Base-by-base conservation (phyloP, 2,888 invertebrate species). In the Phragmatobia fuliginosa region DNA sequence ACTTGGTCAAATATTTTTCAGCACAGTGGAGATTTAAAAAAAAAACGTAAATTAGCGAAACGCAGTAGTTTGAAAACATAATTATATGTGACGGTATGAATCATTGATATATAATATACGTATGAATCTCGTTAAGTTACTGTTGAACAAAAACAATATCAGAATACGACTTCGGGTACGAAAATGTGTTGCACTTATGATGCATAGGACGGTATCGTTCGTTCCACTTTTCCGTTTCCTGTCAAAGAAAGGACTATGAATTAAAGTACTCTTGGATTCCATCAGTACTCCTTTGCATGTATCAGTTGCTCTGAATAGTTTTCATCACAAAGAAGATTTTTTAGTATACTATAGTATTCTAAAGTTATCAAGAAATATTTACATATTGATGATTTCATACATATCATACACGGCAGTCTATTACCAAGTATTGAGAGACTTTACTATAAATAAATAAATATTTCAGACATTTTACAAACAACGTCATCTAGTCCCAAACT, bases 81-180 rank as follows among this genome's bases (percentile, higher is more conserved):
- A 4, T 21, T 45, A n/a, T 49, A n/a, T n/a, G n/a, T 0, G 8
- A 45, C 7, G 21, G 1, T 21, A 45, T 21, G 8, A 45, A 45
- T 45, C 45, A 45, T n/a, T n/a, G n/a, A n/a, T n/a, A n/a, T n/a
- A n/a, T n/a, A n/a, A n/a, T n/a, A n/a, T n/a, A n/a, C n/a, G 21
- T 21, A 18, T 41, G n/a, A n/a, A n/a, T 45, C 7, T 45, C 45
- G n/a, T 11, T 0, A 11, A 11, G n/a, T 49, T 3, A 49, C 16
- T 21, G 21, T 10, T 49, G n/a, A 49, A 49, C n/a, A 7, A 32
- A n/a, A 56, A 70, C 38, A 10, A 16, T 59, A 25, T 28, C 77
- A 78, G 84, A 88, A 84, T 88, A 87, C 2, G 75, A 31, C 56
- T 33, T 38, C 75, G 77, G 74, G 81, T 77, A 80, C 74, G 81